phyloP scores from a whole-genome alignment of 2,888 invertebrate species.

The Pinctada fucata region DNA sequence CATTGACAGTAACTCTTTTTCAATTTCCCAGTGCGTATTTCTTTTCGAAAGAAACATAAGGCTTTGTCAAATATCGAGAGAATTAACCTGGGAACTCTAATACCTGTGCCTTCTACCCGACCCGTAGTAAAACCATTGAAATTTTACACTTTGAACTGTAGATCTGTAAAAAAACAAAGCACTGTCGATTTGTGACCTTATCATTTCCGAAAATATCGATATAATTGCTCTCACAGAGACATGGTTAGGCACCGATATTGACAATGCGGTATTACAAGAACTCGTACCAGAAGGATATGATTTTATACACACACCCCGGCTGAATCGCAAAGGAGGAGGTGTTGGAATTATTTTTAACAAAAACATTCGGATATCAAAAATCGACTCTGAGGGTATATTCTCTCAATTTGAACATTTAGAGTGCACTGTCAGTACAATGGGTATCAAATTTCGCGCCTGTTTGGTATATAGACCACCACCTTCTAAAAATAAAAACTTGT shows the following conservation, averaged over 20 bases:
- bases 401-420: constrained; percentile 27
- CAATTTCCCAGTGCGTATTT: too few species aligned
- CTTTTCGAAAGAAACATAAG: too few species aligned
- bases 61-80: too few species aligned
- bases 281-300: constrained; percentile 19
- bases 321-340: constrained; percentile 16
- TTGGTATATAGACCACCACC: constrained; percentile 26
- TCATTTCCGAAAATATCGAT: constrained; percentile 12
- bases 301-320: constrained; percentile 6
- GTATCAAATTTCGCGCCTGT: constrained; percentile 5
- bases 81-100: too few species aligned
- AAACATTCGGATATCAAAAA: background rate
- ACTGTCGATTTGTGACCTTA: constrained; percentile 12
- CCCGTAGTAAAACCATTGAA: too few species aligned
- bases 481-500: constrained; percentile 13
- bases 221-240: constrained; percentile 31
- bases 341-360: constrained; percentile 7
- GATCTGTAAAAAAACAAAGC: constrained; percentile 27
- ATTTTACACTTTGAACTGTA: constrained; percentile 1
- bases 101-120: too few species aligned
- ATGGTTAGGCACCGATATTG: constrained; percentile 26
- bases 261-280: constrained; percentile 10
- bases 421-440: constrained; percentile 1
- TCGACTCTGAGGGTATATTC: background rate
- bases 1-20: too few species aligned